Evolutionary conservation across 2,797 vertebrate species (phyloP), one percentile per base, ranked within the genome.

Genomic region (Falco peregrinus): DNA sequence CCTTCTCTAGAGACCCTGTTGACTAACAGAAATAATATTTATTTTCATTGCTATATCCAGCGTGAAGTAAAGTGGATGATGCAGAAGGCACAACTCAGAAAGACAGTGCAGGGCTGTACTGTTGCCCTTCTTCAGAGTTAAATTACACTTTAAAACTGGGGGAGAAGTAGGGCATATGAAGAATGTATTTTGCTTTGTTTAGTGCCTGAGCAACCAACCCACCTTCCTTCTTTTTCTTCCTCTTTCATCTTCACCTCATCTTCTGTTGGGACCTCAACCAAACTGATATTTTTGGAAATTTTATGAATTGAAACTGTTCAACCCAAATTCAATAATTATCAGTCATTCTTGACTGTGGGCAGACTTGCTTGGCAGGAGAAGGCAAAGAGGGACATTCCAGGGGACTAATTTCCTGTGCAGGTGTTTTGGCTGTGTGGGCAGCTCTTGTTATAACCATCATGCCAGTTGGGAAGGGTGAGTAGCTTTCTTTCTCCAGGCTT

Each of bases 1-100:
- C 71, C 53, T 91, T 64, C 92, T 93, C 75, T 69, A 60, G 71
- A 93, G 75, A 83, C 35, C 53, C 68, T 89, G 87, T 59, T 95
- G 94, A 82, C 80, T 95, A 90, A 84, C 85, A 95, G 63, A 78
- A 96, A 84, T 69, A 73, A 48, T 84, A 79, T 15, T 95, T 95
- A 50, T 91, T 90, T 95, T 96, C 43, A 18, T 84, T 88, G 77
- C 89, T 93, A 91, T 95, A 94, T 90, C 67, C 54, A 76, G 54
- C 24, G 63, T 59, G 43, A 51, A 82, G 67, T 51, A 26, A 70
- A 88, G 73, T 29, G n/a, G 69, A 41, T 88, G 80, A 86, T 26
- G 41, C 59, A 88, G 69, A 90, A 87, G 60, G 53, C 65, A 24
- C 37, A 71, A 24, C 45, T 86, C 57, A n/a, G 48, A 91, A 88